Conservation (phyloP, 1,140 invertebrate genomes). For the Diplogasteroides magnus region DNA sequence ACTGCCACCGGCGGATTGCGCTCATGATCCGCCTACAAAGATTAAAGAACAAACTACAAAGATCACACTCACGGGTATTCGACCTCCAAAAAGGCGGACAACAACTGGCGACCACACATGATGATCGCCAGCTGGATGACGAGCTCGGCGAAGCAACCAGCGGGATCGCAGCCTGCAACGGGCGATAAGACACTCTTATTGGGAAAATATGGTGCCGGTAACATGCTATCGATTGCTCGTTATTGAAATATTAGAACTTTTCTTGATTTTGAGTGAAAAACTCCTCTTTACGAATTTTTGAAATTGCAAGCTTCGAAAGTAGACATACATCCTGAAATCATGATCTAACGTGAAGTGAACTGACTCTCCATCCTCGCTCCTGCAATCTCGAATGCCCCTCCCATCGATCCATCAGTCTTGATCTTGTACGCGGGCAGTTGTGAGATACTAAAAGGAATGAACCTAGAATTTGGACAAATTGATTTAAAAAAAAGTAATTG, state of each 20-base stretch:
- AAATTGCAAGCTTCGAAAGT: too few relatives aligned
- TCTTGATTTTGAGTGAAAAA: too few relatives aligned
- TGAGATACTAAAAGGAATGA: slow-evolving; percentile 69
- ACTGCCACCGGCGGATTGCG: slow-evolving; percentile 38
- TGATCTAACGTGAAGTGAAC: slow-evolving; percentile 68
- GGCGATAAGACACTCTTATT: too few relatives aligned
- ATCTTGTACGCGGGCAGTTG: slow-evolving; percentile 69
- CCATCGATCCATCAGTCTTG: slow-evolving; percentile 73
- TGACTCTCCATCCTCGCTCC: slow-evolving; percentile 41
- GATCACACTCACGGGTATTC: slow-evolving; percentile 67
- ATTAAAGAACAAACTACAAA: too few relatives aligned
- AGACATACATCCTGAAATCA: too few relatives aligned
- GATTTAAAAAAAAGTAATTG: too few relatives aligned
- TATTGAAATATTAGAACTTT: too few relatives aligned
- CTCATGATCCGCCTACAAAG: slow-evolving; percentile 36
- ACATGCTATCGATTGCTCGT: too few relatives aligned
- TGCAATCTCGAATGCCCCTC: slow-evolving; percentile 32
- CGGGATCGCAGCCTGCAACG: slow-evolving; percentile 65
- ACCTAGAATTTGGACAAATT: slow-evolving; percentile 35
- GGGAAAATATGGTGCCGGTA: too few relatives aligned
- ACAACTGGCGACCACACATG: slow-evolving; percentile 78
- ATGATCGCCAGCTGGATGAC: slow-evolving; percentile 76
- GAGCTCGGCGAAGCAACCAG: slow-evolving; percentile 74
- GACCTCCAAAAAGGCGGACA: slow-evolving; percentile 74
- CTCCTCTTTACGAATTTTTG: too few relatives aligned